Conservation (phyloP, 2,797 vertebrate species). For the Etheostoma nigrum region DNA sequence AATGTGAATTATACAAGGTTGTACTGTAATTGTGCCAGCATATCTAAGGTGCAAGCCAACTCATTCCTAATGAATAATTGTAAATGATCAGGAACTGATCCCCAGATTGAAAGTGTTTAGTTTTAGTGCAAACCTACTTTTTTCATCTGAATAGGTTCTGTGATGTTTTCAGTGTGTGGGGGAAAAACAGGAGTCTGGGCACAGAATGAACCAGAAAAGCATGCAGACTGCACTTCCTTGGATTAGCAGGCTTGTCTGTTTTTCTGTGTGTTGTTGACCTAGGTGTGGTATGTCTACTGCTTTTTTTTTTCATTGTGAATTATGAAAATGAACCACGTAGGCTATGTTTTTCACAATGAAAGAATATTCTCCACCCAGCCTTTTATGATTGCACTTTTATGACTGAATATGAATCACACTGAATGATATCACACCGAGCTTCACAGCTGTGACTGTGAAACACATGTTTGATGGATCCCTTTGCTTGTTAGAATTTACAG, state of each 20-base stretch:
- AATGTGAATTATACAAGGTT: constrained; percentile 6
- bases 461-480: too few species aligned
- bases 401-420: too few species aligned
- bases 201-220: constrained; percentile 19
- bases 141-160: not conserved
- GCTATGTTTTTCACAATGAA: too few species aligned
- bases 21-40: not conserved
- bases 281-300: too few species aligned
- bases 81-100: not conserved
- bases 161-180: not conserved
- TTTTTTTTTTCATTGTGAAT: too few species aligned
- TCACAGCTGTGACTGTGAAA: too few species aligned
- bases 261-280: constrained; percentile 11
- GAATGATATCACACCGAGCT: too few species aligned
- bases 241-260: constrained; percentile 9
- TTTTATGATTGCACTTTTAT: too few species aligned
- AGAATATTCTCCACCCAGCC: too few species aligned
- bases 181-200: not conserved
- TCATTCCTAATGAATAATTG: not conserved
- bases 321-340: too few species aligned
- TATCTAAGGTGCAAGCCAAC: not conserved
- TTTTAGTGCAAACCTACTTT: not conserved
- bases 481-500: too few species aligned
- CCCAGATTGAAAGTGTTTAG: not conserved
- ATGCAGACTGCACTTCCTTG: constrained; percentile 20